Conservation (phyloP, 2,113 vertebrate genomes). For the Upupa epops region DNA sequence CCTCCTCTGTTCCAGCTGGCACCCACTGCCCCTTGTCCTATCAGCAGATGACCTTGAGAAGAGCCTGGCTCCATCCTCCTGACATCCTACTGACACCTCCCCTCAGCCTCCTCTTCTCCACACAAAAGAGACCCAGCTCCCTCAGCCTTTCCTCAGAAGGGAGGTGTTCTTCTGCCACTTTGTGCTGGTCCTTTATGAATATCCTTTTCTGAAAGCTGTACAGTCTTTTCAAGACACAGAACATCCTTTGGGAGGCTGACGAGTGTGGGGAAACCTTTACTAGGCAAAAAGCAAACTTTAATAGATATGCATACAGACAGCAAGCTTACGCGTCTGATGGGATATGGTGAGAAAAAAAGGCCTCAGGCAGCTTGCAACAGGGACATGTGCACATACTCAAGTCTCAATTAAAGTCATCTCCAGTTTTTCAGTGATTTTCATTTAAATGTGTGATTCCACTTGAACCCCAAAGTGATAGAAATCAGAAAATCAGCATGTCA, state of each 20-base stretch:
- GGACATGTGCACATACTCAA: not conserved
- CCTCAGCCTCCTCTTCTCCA: too few relatives aligned
- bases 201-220: not conserved
- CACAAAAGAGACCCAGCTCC: too few relatives aligned
- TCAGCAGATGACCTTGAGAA: too few relatives aligned
- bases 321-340: not conserved
- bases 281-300: not conserved
- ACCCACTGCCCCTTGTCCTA: too few relatives aligned
- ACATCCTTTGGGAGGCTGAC: not conserved
- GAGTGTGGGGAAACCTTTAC: not conserved
- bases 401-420: not conserved
- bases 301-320: not conserved
- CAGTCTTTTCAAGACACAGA: not conserved
- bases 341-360: not conserved
- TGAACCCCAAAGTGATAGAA: not conserved
- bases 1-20: too few relatives aligned
- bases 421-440: not conserved
- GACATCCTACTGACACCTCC: too few relatives aligned
- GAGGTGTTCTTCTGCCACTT: not conserved
- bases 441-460: slow-evolving; percentile 40
- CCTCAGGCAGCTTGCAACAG: not conserved
- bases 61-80: too few relatives aligned
- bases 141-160: too few relatives aligned
- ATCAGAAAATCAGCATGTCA: slow-evolving; percentile 11
- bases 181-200: not conserved